A percentile compares a stretch with the other conserved stretches of the same genome.
These are phyloP conservation scores for Sebastes baramenuke DNA, from an alignment of 2,797 vertebrate species.

Conservation along the genomic window DNA sequence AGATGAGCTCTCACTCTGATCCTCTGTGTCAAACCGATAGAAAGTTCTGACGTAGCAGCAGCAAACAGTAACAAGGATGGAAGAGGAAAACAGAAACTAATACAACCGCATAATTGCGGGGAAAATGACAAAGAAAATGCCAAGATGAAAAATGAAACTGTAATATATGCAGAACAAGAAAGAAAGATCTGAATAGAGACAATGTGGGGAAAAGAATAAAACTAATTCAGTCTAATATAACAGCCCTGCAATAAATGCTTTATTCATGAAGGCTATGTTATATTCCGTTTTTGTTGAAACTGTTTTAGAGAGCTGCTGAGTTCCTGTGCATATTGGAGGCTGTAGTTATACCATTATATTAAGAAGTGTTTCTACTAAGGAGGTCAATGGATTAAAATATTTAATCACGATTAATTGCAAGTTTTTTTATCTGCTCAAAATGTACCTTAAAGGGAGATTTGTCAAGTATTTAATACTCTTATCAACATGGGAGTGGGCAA, in stretches of 20 bases:
- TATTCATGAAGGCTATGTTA: slow-evolving; percentile 9
- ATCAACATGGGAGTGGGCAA: too few species aligned
- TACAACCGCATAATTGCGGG: neutral
- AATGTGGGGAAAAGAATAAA: neutral
- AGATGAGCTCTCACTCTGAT: slow-evolving; percentile 10
- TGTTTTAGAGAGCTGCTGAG: neutral
- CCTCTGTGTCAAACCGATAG: neutral
- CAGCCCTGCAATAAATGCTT: neutral
- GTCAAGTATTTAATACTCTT: too few species aligned
- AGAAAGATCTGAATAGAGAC: neutral
- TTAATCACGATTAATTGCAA: too few species aligned
- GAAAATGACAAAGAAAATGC: neutral
- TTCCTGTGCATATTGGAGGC: neutral
- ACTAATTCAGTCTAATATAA: neutral
- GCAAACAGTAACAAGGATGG: neutral
- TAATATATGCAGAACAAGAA: neutral
- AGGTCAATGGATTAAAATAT: too few species aligned
- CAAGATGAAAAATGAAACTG: neutral
- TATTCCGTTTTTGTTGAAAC: neutral
- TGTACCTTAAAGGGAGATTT: too few species aligned
- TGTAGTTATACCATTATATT: neutral
- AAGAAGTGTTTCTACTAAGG: neutral
- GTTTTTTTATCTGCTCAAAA: too few species aligned
- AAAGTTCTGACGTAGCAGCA: neutral
- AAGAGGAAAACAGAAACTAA: neutral